Base-by-base conservation (phyloP, 1,140 invertebrate species). In the Belonocnema kinseyi region DNA sequence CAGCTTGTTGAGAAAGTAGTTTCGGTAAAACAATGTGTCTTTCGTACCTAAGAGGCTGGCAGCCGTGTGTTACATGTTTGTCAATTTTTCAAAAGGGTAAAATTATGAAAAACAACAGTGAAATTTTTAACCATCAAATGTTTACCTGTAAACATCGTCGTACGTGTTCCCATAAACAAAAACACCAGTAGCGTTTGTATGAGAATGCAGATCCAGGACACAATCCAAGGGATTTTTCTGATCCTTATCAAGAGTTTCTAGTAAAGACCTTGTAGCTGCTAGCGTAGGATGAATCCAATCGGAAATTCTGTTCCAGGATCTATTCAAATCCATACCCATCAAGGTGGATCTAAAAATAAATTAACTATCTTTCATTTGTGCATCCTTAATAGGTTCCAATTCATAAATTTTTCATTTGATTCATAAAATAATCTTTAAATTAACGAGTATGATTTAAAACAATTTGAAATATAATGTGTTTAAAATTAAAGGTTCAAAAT, bases 141-240 rank as follows among this genome's bases (percentile, higher is more conserved):
- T 66, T 82, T 89, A 96, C 95, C 96, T 94, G 89, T 97, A 97
- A 10, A 97, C 96, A 88, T 99, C 97, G 81, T 99, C 98, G 85
- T 98, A 99, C 0, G 97, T 96, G 91, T 99, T 99, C 10, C 98
- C 98, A 87, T 98, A 98, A 78, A 99, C 95, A 91, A 99, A 99
- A 52, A 97, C 95, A 17, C 98, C 98, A 85, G 96, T 96, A 56
- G 98, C 93, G 79, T 96, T 98, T 2, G 96, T 95, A 87, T 99
- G 98, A 10, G 97, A 96, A 90, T 99, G 98, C 19, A 99, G 92
- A 91, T 99, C 98, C 46, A 99, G 93, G 50, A 98, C 96, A 87
- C 98, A 97, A 90, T 99, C 98, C 77, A 99, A 76, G 0, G 88
- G 87, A 1, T 78, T 82, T 13, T 79, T 86, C 0, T 84, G 73